These are phyloP conservation scores for Deilephila porcellus DNA, from an alignment of 2,888 invertebrate genomes.

Conservation along the genomic window DNA sequence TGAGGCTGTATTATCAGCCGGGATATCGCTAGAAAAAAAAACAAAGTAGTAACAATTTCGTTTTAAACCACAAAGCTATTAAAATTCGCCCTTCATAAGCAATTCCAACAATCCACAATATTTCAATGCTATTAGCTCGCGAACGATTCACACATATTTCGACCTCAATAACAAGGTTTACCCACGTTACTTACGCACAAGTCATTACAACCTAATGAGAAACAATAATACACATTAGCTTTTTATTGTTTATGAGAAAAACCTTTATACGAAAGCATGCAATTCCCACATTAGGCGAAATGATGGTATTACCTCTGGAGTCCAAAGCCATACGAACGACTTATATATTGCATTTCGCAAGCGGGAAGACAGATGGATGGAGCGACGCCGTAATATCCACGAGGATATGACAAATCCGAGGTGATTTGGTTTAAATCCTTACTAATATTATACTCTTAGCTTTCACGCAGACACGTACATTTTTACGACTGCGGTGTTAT, in stretches of 20 bases:
- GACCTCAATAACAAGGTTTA: conserved; percentile 5
- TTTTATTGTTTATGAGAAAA: conserved; percentile 12
- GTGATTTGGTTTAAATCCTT: conserved; percentile 30
- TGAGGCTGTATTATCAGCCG: too few species aligned
- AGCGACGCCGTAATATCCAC: conserved; percentile 19
- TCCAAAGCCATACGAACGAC: background rate
- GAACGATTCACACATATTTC: conserved; percentile 14
- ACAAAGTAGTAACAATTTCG: background rate
- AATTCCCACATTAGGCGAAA: conserved; percentile 15
- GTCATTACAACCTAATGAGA: conserved; percentile 2
- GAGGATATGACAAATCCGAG: conserved; percentile 16
- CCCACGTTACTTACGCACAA: conserved; percentile 2
- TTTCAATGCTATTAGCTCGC: background rate
- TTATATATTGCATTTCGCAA: conserved; percentile 2
- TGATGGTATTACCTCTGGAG: conserved; percentile 1
- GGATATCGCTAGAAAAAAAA: too few species aligned
- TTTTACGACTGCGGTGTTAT: background rate
- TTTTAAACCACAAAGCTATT: background rate
- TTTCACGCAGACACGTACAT: background rate
- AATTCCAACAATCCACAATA: background rate
- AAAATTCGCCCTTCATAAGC: background rate
- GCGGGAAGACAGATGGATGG: conserved; percentile 21
- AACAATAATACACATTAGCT: conserved; percentile 18
- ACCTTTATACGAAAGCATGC: conserved; percentile 14
- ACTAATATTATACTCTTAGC: conserved; percentile 1